Evolutionary conservation across 1,140 invertebrate species (phyloP).

Genomic region (Ceratitis capitata): DNA sequence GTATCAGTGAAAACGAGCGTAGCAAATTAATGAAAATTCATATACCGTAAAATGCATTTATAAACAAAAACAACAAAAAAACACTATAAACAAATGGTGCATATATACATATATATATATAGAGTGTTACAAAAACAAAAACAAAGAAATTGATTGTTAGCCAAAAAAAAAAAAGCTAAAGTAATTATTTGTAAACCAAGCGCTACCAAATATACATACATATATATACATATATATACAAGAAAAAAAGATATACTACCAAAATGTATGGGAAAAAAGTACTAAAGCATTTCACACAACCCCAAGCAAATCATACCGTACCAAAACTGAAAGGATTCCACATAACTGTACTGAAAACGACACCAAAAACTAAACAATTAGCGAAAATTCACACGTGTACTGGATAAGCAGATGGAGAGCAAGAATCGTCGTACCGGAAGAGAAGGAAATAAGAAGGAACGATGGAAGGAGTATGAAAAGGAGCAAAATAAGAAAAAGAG

Average conservation of each 20-base stretch:
- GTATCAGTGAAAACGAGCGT: not conserved
- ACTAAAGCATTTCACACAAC: not conserved
- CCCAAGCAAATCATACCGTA: constrained; percentile 23
- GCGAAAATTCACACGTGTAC: constrained; percentile 15
- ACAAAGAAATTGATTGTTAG: no score
- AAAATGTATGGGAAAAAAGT: not conserved
- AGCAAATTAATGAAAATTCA: not conserved
- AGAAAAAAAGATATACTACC: no score
- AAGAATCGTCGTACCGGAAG: no score
- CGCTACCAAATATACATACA: not conserved
- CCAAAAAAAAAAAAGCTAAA: no score
- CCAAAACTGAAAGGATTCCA: not conserved
- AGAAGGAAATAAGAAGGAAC: no score
- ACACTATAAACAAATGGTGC: no score
- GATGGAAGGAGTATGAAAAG: not conserved
- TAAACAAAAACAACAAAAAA: no score
- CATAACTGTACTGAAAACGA: constrained; percentile 23
- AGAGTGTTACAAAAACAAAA: not conserved
- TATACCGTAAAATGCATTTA: constrained; percentile 18
- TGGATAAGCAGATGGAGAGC: no score
- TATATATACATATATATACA: not conserved
- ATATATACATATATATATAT: not conserved
- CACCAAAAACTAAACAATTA: constrained; percentile 29
- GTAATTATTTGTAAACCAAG: not conserved
- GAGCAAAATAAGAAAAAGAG: not conserved